phyloP scores from a whole-genome alignment of 2,888 invertebrate genomes.

The Monochamus alternatus region DNA sequence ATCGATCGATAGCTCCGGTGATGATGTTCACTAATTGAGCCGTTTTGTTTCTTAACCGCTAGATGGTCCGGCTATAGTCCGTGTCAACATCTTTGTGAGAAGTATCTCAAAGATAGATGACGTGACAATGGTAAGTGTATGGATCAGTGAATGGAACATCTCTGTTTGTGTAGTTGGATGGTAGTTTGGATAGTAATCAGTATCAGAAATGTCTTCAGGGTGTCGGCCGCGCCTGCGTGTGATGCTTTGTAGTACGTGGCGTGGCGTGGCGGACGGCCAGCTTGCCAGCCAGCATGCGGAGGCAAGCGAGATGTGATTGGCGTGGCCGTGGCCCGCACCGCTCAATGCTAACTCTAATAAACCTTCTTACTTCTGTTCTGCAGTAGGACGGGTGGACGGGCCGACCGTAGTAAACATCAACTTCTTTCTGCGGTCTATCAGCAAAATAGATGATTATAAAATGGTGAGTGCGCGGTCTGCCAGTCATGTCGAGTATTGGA shows the following conservation, averaged over 20 bases:
- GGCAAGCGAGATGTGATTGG: constrained; percentile 69
- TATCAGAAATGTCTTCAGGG: constrained; percentile 63
- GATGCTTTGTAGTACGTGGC: constrained; percentile 54
- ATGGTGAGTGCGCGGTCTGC: constrained; percentile 88
- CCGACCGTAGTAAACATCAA: constrained; percentile 94
- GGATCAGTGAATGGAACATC: constrained; percentile 62
- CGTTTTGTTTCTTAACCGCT: constrained; percentile 69
- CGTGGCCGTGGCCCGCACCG: constrained; percentile 67
- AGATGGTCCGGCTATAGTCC: constrained; percentile 96
- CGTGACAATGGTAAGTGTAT: constrained; percentile 96
- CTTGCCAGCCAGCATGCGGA: constrained; percentile 11
- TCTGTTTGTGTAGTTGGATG: constrained; percentile 67
- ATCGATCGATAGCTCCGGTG: constrained; percentile 56
- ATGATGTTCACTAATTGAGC: constrained; percentile 65
- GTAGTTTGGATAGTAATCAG: constrained; percentile 60
- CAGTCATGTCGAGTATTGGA: constrained; percentile 71
- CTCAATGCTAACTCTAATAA: constrained; percentile 44
- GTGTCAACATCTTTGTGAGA: constrained; percentile 98
- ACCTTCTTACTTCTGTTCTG: constrained; percentile 66
- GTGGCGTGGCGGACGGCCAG: constrained; percentile 65
- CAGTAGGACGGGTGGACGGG: constrained; percentile 82
- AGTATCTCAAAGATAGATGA: constrained; percentile 99
- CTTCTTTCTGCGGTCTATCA: constrained; percentile 97
- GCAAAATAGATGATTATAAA: constrained; percentile 99
- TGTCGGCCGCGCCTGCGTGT: constrained; percentile 54